Evolutionary conservation across 2,888 invertebrate species (phyloP).

Genomic region (Ormyrus labotus): DNA sequence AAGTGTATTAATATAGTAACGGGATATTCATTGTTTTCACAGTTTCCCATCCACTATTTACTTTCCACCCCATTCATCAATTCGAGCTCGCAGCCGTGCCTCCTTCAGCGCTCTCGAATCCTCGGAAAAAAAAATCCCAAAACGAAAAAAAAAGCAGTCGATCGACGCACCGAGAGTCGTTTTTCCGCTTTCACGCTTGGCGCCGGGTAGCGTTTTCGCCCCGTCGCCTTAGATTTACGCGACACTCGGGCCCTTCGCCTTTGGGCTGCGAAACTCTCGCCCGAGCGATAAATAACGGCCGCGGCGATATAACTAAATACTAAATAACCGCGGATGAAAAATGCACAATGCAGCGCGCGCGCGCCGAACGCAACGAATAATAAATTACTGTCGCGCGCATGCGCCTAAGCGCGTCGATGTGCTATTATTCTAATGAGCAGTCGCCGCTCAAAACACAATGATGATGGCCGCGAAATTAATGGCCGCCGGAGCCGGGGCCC

Average conservation of each 20-base stretch:
- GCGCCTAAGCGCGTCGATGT: slow-evolving; percentile 37
- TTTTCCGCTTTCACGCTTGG: slow-evolving; percentile 44
- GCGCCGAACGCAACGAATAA: slow-evolving; percentile 49
- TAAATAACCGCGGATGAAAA: slow-evolving; percentile 26
- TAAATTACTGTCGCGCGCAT: slow-evolving; percentile 57
- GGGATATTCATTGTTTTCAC: no score
- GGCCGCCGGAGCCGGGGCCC: not conserved
- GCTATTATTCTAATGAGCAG: slow-evolving; percentile 55
- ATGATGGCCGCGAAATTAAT: slow-evolving; percentile 53
- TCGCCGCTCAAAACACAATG: slow-evolving; percentile 45
- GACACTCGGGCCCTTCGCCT: not conserved
- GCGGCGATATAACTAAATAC: slow-evolving; percentile 31
- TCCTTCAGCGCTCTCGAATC: not conserved
- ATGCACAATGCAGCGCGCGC: slow-evolving; percentile 26
- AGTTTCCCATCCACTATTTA: no score
- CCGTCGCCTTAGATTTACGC: not conserved
- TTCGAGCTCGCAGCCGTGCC: not conserved
- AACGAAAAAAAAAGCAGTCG: no score
- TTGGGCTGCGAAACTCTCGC: not conserved
- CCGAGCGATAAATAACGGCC: slow-evolving; percentile 41
- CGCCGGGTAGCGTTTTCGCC: not conserved
- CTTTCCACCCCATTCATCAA: not conserved
- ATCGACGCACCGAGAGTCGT: not conserved
- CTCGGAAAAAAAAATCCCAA: not conserved
- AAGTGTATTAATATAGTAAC: no score